phyloP scores from a whole-genome alignment of 2,888 invertebrate genomes.

The Aricia artaxerxes region DNA sequence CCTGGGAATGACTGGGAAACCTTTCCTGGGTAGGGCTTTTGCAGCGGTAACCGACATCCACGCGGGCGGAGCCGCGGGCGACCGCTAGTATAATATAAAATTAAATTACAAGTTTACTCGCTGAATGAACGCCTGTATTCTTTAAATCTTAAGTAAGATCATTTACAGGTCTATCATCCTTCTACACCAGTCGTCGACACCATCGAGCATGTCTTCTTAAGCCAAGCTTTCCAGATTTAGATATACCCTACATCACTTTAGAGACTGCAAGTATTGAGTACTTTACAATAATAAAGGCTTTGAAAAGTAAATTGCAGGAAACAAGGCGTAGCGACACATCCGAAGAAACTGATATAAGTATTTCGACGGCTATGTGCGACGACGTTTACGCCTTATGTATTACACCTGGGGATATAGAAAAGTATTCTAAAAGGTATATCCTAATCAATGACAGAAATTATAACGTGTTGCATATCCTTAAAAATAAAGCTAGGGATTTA shows the following conservation, averaged over 20 bases:
- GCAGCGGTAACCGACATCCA: too few relatives aligned
- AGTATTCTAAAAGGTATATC: constrained; percentile 51
- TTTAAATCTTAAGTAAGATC: background rate
- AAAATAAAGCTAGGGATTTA: constrained; percentile 56
- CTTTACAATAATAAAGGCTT: constrained; percentile 45
- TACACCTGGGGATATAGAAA: constrained; percentile 52
- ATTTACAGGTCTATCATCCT: constrained; percentile 47
- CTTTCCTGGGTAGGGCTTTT: too few relatives aligned
- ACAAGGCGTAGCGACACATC: background rate
- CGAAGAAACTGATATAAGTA: background rate
- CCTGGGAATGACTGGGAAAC: too few relatives aligned
- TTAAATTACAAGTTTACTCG: too few relatives aligned
- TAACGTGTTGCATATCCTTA: constrained; percentile 53
- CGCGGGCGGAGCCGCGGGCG: too few relatives aligned
- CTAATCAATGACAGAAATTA: constrained; percentile 47
- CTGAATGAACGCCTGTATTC: background rate
- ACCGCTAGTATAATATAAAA: too few relatives aligned
- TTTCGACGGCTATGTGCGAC: constrained; percentile 39
- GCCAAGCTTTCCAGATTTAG: constrained; percentile 47
- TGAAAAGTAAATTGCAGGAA: background rate
- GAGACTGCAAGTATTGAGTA: constrained; percentile 47
- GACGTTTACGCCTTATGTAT: constrained; percentile 45
- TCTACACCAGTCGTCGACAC: constrained; percentile 49
- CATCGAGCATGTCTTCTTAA: constrained; percentile 53
- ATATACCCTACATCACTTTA: constrained; percentile 45